These are phyloP conservation scores for Lordiphosa mommai DNA, from an alignment of 1,140 invertebrate species.

Conservation along the genomic window DNA sequence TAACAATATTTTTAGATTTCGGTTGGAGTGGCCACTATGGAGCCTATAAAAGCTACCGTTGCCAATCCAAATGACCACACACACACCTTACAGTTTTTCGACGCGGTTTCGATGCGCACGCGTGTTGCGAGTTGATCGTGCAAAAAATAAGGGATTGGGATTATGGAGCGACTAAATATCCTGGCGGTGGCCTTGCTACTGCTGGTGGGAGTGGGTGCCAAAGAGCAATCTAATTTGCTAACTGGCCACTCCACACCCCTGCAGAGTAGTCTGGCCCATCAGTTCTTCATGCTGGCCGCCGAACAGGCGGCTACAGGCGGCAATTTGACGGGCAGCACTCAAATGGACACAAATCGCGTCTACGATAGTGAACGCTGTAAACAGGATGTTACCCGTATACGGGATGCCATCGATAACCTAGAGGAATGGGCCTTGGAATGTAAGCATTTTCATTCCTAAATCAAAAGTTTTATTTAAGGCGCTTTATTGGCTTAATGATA, in stretches of 20 bases:
- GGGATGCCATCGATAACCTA: constrained; percentile 40
- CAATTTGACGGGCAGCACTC: neutral
- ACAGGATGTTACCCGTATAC: constrained; percentile 39
- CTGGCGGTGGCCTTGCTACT: constrained; percentile 20
- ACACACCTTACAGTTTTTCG: constrained; percentile 28
- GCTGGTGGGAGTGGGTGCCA: constrained; percentile 6
- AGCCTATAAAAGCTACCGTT: constrained; percentile 53
- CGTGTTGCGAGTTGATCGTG: constrained; percentile 1
- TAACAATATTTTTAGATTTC: constrained; percentile 59
- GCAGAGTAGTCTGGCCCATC: constrained; percentile 45
- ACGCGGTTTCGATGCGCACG: constrained; percentile 10
- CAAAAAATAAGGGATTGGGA: constrained; percentile 6
- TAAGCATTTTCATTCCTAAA: constrained; percentile 26
- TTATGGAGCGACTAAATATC: constrained; percentile 32
- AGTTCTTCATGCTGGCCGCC: constrained; percentile 39
- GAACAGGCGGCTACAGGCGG: neutral
- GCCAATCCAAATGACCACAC: constrained; percentile 12
- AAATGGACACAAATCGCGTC: neutral
- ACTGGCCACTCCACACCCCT: constrained; percentile 37
- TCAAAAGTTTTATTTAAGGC: neutral
- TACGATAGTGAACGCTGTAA: constrained; percentile 32
- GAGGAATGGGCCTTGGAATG: constrained; percentile 68
- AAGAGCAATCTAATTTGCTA: constrained; percentile 15
- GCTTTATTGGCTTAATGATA: neutral
- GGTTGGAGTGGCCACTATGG: constrained; percentile 17